Evolutionary conservation across 2,888 invertebrate genomes (phyloP).

Genomic region (Agrotis exclamationis): DNA sequence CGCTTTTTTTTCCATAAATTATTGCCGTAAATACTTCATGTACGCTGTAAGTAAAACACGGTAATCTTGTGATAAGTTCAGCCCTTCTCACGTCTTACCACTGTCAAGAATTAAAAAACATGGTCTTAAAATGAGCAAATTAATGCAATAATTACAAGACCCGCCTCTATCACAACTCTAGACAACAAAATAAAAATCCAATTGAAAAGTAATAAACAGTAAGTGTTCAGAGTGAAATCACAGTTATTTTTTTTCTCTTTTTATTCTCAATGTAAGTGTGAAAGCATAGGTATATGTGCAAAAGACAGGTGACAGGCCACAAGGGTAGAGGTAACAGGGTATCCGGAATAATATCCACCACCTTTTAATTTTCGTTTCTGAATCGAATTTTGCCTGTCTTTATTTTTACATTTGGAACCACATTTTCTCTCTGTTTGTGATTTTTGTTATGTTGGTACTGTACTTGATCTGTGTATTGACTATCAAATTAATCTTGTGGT

Average conservation of each 20-base stretch:
- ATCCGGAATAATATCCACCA: constrained; percentile 32
- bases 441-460: constrained; percentile 16
- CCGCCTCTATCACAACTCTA: background rate
- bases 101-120: too few species aligned
- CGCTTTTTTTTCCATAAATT: too few species aligned
- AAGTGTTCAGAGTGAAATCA: constrained; percentile 23
- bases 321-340: constrained; percentile 28
- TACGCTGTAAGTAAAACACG: too few species aligned
- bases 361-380: constrained; percentile 18
- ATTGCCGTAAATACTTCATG: too few species aligned
- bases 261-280: constrained; percentile 19
- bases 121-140: background rate
- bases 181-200: background rate
- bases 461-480: background rate
- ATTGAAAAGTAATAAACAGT: constrained; percentile 21
- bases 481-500: background rate
- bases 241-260: constrained; percentile 25
- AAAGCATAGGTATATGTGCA: constrained; percentile 42
- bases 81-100: too few species aligned
- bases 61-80: too few species aligned
- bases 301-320: constrained; percentile 45
- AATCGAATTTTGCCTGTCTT: constrained; percentile 31
- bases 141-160: too few species aligned
- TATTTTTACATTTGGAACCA: constrained; percentile 19
- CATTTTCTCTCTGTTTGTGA: constrained; percentile 2